Evolutionary conservation across 2,888 invertebrate species (phyloP), one percentile per base, ranked within the genome.

Genomic region (Oasisia sp.): DNA sequence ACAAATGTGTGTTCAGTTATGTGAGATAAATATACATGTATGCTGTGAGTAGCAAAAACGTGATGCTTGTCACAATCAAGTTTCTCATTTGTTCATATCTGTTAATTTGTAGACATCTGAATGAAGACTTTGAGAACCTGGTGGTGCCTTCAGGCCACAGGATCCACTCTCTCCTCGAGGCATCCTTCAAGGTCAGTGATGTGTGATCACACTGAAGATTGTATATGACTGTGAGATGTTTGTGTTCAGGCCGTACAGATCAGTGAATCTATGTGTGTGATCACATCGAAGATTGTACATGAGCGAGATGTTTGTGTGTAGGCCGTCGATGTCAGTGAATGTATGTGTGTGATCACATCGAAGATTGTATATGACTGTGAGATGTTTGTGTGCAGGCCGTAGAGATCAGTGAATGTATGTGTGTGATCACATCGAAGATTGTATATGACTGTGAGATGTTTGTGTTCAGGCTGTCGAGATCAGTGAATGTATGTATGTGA

Each of bases 401-500:
- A 38, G 38, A 38, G 38, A 38, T 38, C 38, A 38, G 38, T 38
- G 38, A 38, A 38, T 38, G 38, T 38, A 38, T 38, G 38, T 38
- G 38, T 38, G 38, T 38, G 38, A 38, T 38, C 38, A 38, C 38
- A 38, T 4, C 38, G 38, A 38, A 27, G 32, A 56, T 19, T 32
- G 90, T 90, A 19, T 14, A 32, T 90, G 12, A 90, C 12, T 32
- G 27, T 38, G 90, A 19, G 27, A 32, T 90, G 12, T 32, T 12
- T 32, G 27, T 90, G 90, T 90, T 2, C 94, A 95, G 95, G 95
- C 95, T 45, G 95, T 96, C 32, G 95, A 96, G 94, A 96, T 96
- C 92, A 95, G 95, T 89, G 95, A 96, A 93, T 38, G 38, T 38
- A 38, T 38, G 38, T 38, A 2, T 38, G 38, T 38, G 38, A 38